These are phyloP conservation scores for Scrobipalpa costella DNA, from an alignment of 2,888 invertebrate genomes.

Conservation along the genomic window DNA sequence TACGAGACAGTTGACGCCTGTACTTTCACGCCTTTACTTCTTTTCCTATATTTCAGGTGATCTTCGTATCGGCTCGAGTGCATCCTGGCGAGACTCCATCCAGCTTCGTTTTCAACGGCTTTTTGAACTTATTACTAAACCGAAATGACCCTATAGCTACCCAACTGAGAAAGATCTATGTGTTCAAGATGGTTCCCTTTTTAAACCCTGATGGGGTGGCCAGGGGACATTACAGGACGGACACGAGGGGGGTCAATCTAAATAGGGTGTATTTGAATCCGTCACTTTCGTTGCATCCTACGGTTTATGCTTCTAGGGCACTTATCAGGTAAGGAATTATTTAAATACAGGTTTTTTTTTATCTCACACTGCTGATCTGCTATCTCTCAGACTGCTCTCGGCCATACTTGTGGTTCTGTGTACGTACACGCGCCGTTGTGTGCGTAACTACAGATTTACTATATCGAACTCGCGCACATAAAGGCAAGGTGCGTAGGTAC, in stretches of 20 bases:
- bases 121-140: slow-evolving; percentile 88
- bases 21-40: neutral
- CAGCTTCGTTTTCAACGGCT: slow-evolving; percentile 94
- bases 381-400: too few relatives aligned
- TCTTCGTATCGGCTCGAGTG: slow-evolving; percentile 93
- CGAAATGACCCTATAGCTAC: slow-evolving; percentile 88
- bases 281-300: slow-evolving; percentile 86
- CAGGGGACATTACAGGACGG: slow-evolving; percentile 92
- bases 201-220: slow-evolving; percentile 95
- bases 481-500: too few relatives aligned
- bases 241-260: slow-evolving; percentile 92
- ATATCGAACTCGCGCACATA: too few relatives aligned
- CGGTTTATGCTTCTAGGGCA: slow-evolving; percentile 91
- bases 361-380: too few relatives aligned
- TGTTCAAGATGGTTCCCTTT: slow-evolving; percentile 95
- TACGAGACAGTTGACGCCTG: neutral
- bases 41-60: slow-evolving; percentile 78
- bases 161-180: slow-evolving; percentile 86
- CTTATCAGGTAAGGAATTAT: slow-evolving; percentile 80
- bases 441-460: too few relatives aligned
- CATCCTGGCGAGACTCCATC: slow-evolving; percentile 97
- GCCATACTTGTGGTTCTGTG: too few relatives aligned
- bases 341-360: too few relatives aligned
- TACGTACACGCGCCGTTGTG: too few relatives aligned
- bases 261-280: slow-evolving; percentile 94